phyloP scores from a whole-genome alignment of 37 sponge, comb jelly and placozoan species.

The Bolinopsis microptera region DNA sequence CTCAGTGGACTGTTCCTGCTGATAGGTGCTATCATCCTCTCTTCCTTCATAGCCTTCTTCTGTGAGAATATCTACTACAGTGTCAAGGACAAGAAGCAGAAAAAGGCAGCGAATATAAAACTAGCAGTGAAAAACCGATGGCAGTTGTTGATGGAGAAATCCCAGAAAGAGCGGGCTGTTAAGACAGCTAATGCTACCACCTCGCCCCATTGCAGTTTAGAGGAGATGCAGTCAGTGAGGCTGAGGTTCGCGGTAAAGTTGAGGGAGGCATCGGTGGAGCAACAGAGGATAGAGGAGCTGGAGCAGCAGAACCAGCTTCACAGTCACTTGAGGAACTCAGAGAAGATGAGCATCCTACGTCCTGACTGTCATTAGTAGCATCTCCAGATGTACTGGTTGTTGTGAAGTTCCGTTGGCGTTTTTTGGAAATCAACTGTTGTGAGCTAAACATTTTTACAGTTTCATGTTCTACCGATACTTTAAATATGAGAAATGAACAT shows the following conservation, averaged over 20 bases:
- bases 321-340: too few relatives aligned
- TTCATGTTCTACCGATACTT: too few relatives aligned
- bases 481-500: too few relatives aligned
- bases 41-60: neutral
- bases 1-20: neutral
- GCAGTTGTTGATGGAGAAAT: neutral
- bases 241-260: neutral
- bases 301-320: neutral
- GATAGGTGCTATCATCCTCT: neutral
- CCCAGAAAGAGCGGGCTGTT: neutral
- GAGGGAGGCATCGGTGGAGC: neutral
- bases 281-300: neutral
- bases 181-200: neutral
- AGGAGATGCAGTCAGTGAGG: neutral
- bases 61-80: slow-evolving; percentile 15
- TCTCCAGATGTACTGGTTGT: too few relatives aligned
- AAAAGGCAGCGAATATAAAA: neutral
- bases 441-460: too few relatives aligned
- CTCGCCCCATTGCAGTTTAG: neutral
- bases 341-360: too few relatives aligned
- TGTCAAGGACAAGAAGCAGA: neutral
- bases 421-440: too few relatives aligned
- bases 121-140: neutral
- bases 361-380: too few relatives aligned
- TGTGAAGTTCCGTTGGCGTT: too few relatives aligned